phyloP scores from a whole-genome alignment of 2,797 vertebrate species.

The Micromesistius poutassou region DNA sequence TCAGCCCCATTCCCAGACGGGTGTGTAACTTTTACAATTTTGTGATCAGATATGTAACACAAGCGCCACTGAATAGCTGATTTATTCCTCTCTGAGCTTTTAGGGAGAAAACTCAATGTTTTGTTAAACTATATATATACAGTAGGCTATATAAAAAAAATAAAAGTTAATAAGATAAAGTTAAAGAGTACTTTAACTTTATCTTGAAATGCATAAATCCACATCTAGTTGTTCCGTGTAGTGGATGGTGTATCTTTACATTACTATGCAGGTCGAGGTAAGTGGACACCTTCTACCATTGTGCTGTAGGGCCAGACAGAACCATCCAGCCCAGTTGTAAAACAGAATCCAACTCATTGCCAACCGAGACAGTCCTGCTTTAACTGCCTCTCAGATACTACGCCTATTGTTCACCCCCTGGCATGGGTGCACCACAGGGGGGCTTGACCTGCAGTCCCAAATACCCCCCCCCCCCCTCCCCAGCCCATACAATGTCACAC shows the following conservation, averaged over 20 bases:
- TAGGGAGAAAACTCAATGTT: too few relatives aligned
- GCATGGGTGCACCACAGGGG: slow-evolving; percentile 30
- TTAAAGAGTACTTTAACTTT: too few relatives aligned
- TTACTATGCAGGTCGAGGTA: neutral
- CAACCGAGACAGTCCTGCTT: slow-evolving; percentile 10
- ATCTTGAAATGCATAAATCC: neutral
- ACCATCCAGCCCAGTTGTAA: neutral
- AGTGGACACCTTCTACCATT: neutral
- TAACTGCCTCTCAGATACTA: slow-evolving; percentile 38
- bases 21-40: neutral
- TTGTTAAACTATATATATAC: too few relatives aligned
- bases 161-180: too few relatives aligned
- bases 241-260: neutral
- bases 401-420: slow-evolving; percentile 28
- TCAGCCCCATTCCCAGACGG: neutral
- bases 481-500: slow-evolving; percentile 42
- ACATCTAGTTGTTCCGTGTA: too few relatives aligned
- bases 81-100: too few relatives aligned
- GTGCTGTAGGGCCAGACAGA: neutral
- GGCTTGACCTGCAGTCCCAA: neutral
- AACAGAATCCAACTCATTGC: neutral
- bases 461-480: neutral
- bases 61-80: too few relatives aligned
- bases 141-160: too few relatives aligned
- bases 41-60: neutral